These are phyloP conservation scores for Selenia dentaria DNA, from an alignment of 2,888 invertebrate species.

Conservation along the genomic window DNA sequence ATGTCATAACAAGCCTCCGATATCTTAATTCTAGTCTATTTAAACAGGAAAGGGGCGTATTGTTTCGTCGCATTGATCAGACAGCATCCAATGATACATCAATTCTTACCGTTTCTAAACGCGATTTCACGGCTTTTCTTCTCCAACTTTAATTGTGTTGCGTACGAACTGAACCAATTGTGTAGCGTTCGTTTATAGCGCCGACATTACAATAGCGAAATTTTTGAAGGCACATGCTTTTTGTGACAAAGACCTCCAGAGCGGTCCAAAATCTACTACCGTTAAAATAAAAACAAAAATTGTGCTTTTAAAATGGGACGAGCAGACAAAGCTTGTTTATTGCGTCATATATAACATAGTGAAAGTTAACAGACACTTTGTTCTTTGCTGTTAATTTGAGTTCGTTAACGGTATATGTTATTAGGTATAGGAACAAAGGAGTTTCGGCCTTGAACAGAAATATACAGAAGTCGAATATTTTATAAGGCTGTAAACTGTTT, in stretches of 20 bases:
- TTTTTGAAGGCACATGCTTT: constrained; percentile 67
- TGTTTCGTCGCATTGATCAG: constrained; percentile 75
- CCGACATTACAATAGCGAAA: constrained; percentile 62
- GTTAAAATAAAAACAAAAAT: constrained; percentile 74
- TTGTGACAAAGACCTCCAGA: constrained; percentile 65
- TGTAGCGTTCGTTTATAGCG: constrained; percentile 54
- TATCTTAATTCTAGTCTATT: constrained; percentile 31
- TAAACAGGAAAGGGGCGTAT: constrained; percentile 67
- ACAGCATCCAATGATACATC: constrained; percentile 67
- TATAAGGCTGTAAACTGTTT: constrained; percentile 65
- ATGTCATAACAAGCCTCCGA: constrained; percentile 43
- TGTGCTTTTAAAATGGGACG: constrained; percentile 52
- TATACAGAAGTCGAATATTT: constrained; percentile 69
- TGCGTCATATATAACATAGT: constrained; percentile 78
- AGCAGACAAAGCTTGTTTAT: constrained; percentile 68
- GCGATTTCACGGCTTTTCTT: constrained; percentile 71
- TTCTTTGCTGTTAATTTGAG: constrained; percentile 41
- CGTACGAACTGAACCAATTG: constrained; percentile 54
- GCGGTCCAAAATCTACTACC: constrained; percentile 63
- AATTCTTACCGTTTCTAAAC: constrained; percentile 63
- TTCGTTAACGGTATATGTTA: constrained; percentile 72
- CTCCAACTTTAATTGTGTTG: constrained; percentile 63
- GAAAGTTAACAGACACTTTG: constrained; percentile 71
- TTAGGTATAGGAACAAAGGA: constrained; percentile 54
- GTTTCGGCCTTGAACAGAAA: constrained; percentile 65